These are phyloP conservation scores for Sycophila texana DNA, from an alignment of 2,888 invertebrate genomes.

Conservation along the genomic window DNA sequence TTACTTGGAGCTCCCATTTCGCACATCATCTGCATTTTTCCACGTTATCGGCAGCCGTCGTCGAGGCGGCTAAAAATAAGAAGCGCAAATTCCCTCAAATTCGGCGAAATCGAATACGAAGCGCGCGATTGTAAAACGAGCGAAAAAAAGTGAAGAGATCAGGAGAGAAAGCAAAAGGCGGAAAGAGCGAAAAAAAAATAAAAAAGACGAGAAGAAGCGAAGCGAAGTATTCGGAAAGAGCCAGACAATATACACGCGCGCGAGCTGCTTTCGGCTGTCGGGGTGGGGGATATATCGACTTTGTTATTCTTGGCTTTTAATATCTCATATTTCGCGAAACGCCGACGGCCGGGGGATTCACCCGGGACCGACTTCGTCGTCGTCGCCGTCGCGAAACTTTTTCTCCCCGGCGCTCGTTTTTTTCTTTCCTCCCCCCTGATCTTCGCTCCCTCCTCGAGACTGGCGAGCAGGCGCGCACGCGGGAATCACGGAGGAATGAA, in stretches of 20 bases:
- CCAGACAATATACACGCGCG: conserved; percentile 53
- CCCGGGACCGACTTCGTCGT: neutral
- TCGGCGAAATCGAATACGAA: conserved; percentile 31
- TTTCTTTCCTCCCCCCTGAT: neutral
- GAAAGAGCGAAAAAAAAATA: conserved; percentile 14
- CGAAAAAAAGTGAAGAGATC: neutral
- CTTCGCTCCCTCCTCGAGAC: neutral
- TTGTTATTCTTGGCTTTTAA: conserved; percentile 59
- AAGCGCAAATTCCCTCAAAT: conserved; percentile 3
- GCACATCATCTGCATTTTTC: neutral
- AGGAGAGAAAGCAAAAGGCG: neutral
- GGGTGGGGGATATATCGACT: conserved; percentile 46
- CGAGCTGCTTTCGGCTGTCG: conserved; percentile 14
- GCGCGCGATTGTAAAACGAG: conserved; percentile 26
- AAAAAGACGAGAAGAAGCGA: neutral
- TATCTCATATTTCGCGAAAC: conserved; percentile 57
- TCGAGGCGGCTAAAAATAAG: conserved; percentile 11
- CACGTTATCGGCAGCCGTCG: neutral
- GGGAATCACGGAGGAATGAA: conserved; percentile 51
- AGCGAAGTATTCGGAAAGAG: conserved; percentile 22
- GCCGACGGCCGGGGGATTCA: conserved; percentile 29
- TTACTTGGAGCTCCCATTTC: too few relatives aligned
- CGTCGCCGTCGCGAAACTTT: conserved; percentile 45
- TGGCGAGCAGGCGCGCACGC: neutral
- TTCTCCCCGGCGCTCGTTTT: conserved; percentile 19